phyloP scores from a whole-genome alignment of 1,140 invertebrate genomes.

The Hyles vespertilio region DNA sequence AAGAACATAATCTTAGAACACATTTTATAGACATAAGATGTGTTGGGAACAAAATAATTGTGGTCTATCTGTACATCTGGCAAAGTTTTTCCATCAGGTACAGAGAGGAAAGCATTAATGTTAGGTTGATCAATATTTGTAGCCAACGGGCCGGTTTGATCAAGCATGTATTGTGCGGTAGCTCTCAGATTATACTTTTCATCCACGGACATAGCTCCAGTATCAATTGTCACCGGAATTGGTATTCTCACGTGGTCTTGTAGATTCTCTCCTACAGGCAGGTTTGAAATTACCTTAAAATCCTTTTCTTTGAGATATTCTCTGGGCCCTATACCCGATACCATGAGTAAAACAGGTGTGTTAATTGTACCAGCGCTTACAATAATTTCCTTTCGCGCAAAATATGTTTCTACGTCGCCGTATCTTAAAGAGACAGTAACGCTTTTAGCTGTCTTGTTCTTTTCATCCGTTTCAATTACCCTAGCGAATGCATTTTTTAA shows the following conservation, averaged over 20 bases:
- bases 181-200: conserved; percentile 53
- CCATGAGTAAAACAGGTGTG: conserved; percentile 77
- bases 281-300: conserved; percentile 79
- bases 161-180: conserved; percentile 43
- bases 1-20: conserved; percentile 63
- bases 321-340: conserved; percentile 59
- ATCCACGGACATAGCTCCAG: conserved; percentile 55
- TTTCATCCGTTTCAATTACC: conserved; percentile 42
- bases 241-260: conserved; percentile 85
- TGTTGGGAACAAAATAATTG: conserved; percentile 78
- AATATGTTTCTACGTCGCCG: conserved; percentile 67
- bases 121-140: conserved; percentile 68
- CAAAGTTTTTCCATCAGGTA: conserved; percentile 70
- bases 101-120: conserved; percentile 76
- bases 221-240: conserved; percentile 78
- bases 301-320: conserved; percentile 76
- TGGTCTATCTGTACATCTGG: conserved; percentile 80
- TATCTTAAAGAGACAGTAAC: conserved; percentile 49
- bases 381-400: conserved; percentile 82
- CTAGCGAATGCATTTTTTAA: conserved; percentile 64
- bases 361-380: conserved; percentile 83
- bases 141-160: conserved; percentile 52
- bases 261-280: conserved; percentile 84
- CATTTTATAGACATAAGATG: conserved; percentile 43
- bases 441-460: conserved; percentile 29